These are phyloP conservation scores for Candoia aspera DNA, from an alignment of 2,113 vertebrate genomes.

Conservation along the genomic window DNA sequence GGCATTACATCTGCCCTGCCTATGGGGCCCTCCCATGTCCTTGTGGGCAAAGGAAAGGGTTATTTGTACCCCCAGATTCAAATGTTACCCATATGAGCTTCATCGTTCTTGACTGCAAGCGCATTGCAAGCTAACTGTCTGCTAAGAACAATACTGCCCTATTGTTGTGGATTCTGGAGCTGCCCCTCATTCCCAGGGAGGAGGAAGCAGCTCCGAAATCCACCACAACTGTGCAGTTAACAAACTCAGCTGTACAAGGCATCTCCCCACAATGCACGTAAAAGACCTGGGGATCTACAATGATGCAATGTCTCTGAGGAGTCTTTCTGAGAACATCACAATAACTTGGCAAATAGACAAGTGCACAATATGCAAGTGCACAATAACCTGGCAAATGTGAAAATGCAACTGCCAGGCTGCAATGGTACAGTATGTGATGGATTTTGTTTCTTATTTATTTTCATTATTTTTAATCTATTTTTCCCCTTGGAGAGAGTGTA, in stretches of 20 bases:
- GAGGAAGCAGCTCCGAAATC: no score
- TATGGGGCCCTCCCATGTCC: constrained; percentile 15
- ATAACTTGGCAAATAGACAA: background rate
- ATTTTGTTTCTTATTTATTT: background rate
- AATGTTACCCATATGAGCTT: constrained; percentile 3
- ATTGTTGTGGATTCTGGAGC: no score
- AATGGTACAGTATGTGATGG: background rate
- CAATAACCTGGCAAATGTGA: background rate
- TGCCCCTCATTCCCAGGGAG: no score
- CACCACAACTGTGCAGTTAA: no score
- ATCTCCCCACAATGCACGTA: no score
- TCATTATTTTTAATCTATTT: background rate
- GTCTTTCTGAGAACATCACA: background rate
- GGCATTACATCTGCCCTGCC: constrained; percentile 15
- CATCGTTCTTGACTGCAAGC: constrained; percentile 52
- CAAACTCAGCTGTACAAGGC: constrained; percentile 21
- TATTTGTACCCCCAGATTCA: constrained; percentile 19
- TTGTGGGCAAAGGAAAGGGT: constrained; percentile 37
- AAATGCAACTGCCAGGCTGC: background rate
- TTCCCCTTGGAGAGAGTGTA: background rate
- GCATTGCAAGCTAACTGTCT: constrained; percentile 35
- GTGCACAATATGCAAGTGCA: background rate
- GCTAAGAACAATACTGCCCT: constrained; percentile 45
- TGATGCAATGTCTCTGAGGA: background rate
- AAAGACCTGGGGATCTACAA: background rate